These are phyloP conservation scores for Sogatella furcifera DNA, from an alignment of 1,140 invertebrate species.

Conservation along the genomic window DNA sequence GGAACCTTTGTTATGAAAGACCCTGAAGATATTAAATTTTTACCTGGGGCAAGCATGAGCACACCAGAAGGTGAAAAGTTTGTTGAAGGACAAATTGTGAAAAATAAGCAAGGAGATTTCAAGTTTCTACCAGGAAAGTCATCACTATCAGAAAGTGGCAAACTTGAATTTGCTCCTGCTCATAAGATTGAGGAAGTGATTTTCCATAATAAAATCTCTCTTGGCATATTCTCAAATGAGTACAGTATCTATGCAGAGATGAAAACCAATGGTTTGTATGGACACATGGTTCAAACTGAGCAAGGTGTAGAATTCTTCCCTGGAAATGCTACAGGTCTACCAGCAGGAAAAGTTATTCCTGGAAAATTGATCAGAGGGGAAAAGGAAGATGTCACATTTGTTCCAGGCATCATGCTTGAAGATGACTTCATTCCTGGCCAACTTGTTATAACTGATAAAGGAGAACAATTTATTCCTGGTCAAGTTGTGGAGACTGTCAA, in stretches of 20 bases:
- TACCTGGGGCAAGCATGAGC: constrained; percentile 52
- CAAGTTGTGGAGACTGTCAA: constrained; percentile 43
- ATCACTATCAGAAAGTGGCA: constrained; percentile 36
- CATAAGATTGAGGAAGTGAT: constrained; percentile 43
- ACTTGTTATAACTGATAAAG: constrained; percentile 52
- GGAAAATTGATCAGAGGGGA: constrained; percentile 50
- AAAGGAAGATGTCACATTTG: constrained; percentile 43
- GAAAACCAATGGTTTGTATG: constrained; percentile 45
- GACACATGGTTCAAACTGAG: constrained; percentile 53
- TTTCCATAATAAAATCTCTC: constrained; percentile 31
- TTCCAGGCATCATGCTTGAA: constrained; percentile 54
- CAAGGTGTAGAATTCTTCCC: constrained; percentile 59
- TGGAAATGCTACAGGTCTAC: constrained; percentile 34
- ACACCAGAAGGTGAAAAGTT: constrained; percentile 52
- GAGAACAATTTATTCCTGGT: constrained; percentile 54
- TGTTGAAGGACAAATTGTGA: constrained; percentile 52
- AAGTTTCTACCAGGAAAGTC: constrained; percentile 49
- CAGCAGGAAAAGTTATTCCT: constrained; percentile 49
- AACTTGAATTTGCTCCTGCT: constrained; percentile 46
- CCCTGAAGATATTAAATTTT: constrained; percentile 39
- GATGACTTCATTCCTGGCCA: constrained; percentile 59
- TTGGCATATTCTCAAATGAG: constrained; percentile 16
- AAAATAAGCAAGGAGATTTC: constrained; percentile 38
- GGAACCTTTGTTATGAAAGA: constrained; percentile 42
- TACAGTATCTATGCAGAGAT: constrained; percentile 10